Percentiles rank a stretch among this genome's conserved stretches.
These are phyloP conservation scores for Eulemur macaco DNA, from an alignment of 2,113 vertebrate species.

Conservation along the genomic window DNA sequence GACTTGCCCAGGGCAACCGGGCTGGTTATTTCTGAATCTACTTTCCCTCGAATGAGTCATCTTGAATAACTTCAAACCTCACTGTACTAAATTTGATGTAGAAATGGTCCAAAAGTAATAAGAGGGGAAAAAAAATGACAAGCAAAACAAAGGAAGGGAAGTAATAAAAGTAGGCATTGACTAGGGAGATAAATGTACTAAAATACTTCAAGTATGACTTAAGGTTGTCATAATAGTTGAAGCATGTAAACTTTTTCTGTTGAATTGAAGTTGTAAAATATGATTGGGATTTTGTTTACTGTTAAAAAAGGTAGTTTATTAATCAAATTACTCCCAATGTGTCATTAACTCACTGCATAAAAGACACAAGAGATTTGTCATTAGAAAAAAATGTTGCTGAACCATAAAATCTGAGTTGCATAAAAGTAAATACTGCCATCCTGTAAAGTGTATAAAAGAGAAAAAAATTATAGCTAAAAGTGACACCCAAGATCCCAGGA, in stretches of 20 bases:
- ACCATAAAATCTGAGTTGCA: conserved; percentile 62
- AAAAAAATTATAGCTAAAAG: conserved; percentile 46
- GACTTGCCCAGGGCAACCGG: conserved; percentile 1
- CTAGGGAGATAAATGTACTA: conserved; percentile 20
- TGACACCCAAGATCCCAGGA: background rate
- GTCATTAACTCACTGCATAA: conserved; percentile 60
- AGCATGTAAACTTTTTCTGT: conserved; percentile 65
- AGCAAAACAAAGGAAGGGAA: conserved; percentile 65
- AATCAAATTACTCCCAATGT: conserved; percentile 50
- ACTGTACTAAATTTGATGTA: conserved; percentile 26
- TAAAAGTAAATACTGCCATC: conserved; percentile 48
- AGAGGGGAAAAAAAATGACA: background rate
- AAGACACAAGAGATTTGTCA: conserved; percentile 55
- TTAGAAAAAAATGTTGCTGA: conserved; percentile 68
- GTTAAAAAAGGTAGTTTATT: conserved; percentile 25
- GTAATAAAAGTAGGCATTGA: conserved; percentile 1
- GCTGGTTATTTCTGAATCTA: conserved; percentile 36
- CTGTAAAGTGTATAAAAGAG: conserved; percentile 61
- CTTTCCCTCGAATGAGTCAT: conserved; percentile 57
- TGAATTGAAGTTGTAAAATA: conserved; percentile 69
- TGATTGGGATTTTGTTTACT: conserved; percentile 57
- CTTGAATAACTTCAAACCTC: conserved; percentile 21
- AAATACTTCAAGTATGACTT: conserved; percentile 66
- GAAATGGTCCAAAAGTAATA: conserved; percentile 69
- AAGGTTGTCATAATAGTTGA: conserved; percentile 53